Evolutionary conservation across 2,888 invertebrate genomes (phyloP).

Genomic region (Xanthia togata): DNA sequence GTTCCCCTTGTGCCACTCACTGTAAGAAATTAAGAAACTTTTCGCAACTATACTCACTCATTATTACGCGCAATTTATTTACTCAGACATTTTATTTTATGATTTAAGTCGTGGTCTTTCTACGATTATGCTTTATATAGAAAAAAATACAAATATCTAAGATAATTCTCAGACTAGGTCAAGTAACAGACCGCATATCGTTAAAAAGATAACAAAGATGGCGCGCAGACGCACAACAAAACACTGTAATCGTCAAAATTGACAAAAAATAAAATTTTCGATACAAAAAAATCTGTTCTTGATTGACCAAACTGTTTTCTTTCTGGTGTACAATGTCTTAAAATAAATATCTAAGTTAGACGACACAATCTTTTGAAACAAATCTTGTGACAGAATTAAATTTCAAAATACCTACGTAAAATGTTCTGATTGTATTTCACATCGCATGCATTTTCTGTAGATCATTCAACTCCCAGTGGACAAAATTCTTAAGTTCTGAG

Average conservation of each 20-base stretch:
- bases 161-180: not conserved
- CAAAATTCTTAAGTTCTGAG: not conserved
- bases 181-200: not conserved
- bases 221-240: not conserved
- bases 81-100: slow-evolving; percentile 8
- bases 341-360: not conserved
- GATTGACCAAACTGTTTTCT: not conserved
- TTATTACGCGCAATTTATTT: slow-evolving; percentile 13
- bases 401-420: slow-evolving; percentile 11
- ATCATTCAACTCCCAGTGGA: not conserved
- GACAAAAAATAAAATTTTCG: too few species aligned
- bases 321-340: not conserved
- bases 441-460: not conserved
- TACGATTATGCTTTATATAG: not conserved
- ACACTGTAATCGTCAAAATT: not conserved
- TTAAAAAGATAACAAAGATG: not conserved
- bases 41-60: slow-evolving; percentile 1
- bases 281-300: not conserved
- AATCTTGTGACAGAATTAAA: not conserved
- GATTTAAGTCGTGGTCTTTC: not conserved
- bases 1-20: not conserved
- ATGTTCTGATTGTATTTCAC: not conserved
- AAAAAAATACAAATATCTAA: not conserved
- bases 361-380: not conserved
- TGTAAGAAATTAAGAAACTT: slow-evolving; percentile 16